A percentile compares a stretch with the other conserved stretches of the same genome.
Conservation (phyloP, 1,140 invertebrate species). For the Drosophila pseudoobscura region DNA sequence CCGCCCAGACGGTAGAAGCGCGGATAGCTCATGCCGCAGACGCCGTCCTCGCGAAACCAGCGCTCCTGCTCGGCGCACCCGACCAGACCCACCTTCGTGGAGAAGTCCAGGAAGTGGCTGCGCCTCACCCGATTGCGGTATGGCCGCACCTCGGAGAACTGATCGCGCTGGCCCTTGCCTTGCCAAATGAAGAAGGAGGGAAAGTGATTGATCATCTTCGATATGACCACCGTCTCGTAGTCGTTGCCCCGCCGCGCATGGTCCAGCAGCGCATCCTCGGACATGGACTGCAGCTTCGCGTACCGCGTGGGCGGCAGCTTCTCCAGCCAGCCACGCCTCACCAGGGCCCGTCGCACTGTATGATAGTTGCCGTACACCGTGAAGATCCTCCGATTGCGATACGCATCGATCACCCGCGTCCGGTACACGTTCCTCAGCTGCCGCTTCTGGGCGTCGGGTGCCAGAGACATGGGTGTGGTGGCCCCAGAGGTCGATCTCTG, state of each 20-base stretch:
- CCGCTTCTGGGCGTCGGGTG: constrained; percentile 51
- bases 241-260: constrained; percentile 76
- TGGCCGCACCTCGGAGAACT: constrained; percentile 78
- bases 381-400: constrained; percentile 76
- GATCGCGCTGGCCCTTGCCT: constrained; percentile 66
- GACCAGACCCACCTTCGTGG: constrained; percentile 86
- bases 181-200: constrained; percentile 86
- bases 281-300: constrained; percentile 79
- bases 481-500: neutral
- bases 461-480: neutral
- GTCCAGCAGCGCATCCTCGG: constrained; percentile 67
- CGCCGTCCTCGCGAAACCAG: constrained; percentile 85
- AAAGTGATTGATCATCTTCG: constrained; percentile 85
- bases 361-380: constrained; percentile 77
- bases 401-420: constrained; percentile 75
- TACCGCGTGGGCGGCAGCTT: constrained; percentile 83
- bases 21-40: constrained; percentile 85
- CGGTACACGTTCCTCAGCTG: constrained; percentile 64
- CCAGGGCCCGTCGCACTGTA: constrained; percentile 83
- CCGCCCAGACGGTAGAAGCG: constrained; percentile 85
- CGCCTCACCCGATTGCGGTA: constrained; percentile 85
- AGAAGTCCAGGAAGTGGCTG: constrained; percentile 85
- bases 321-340: constrained; percentile 86
- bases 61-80: constrained; percentile 85
- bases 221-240: constrained; percentile 83